phyloP scores from a whole-genome alignment of 2,888 invertebrate species.

The Tetrapedia diversipes region DNA sequence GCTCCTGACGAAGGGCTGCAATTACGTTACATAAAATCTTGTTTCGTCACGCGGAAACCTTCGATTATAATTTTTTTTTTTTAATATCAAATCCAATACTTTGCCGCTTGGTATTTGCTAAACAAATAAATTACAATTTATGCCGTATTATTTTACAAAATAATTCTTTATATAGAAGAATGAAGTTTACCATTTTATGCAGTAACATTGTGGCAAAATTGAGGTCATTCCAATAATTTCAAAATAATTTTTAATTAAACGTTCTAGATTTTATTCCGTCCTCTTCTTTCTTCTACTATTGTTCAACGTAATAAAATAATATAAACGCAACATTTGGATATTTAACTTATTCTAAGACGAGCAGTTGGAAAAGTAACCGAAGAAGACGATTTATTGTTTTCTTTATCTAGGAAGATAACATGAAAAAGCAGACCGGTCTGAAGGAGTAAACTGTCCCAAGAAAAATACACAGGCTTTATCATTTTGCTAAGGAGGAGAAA shows the following conservation, averaged over 20 bases:
- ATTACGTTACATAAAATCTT: slow-evolving; percentile 13
- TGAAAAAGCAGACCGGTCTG: slow-evolving; percentile 16
- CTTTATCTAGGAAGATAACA: slow-evolving; percentile 60
- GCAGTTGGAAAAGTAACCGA: slow-evolving; percentile 24
- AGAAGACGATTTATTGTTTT: slow-evolving; percentile 48
- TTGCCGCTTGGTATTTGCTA: neutral
- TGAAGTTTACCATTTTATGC: neutral
- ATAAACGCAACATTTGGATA: neutral
- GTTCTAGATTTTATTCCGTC: neutral
- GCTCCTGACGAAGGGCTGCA: slow-evolving; percentile 15
- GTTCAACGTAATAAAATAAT: neutral
- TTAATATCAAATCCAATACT: neutral
- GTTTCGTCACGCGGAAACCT: neutral
- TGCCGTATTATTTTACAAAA: neutral
- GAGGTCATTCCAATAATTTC: neutral
- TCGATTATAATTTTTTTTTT: neutral
- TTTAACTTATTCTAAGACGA: neutral
- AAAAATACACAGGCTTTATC: slow-evolving; percentile 62
- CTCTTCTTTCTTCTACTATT: neutral
- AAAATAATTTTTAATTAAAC: neutral
- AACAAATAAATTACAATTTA: neutral
- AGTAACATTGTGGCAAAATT: neutral
- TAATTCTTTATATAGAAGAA: neutral
- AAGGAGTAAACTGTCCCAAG: slow-evolving; percentile 43
- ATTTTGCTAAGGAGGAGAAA: slow-evolving; percentile 30